Conservation (phyloP, 2,113 vertebrate genomes). For the Mirza zaza region DNA sequence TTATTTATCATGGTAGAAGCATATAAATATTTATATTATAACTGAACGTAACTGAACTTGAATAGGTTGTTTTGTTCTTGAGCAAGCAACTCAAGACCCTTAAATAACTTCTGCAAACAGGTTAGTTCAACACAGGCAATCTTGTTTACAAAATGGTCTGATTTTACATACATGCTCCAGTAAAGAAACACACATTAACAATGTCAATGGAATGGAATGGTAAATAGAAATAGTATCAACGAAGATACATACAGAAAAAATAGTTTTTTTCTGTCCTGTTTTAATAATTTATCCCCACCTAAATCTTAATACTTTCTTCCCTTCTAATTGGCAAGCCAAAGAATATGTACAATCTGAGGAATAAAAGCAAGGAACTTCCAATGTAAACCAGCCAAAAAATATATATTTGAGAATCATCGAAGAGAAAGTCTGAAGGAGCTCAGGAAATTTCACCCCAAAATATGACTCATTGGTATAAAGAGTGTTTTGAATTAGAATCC, state of each 20-base stretch:
- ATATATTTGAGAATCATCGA: neutral
- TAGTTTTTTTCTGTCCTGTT: neutral
- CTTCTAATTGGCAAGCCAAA: neutral
- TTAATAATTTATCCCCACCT: neutral
- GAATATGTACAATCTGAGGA: neutral
- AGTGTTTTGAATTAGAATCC: too few species aligned
- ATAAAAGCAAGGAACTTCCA: neutral
- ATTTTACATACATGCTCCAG: neutral
- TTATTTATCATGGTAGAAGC: neutral
- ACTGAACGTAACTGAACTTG: neutral
- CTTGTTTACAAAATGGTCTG: neutral
- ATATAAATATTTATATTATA: neutral
- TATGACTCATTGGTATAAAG: too few species aligned
- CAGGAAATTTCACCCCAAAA: too few species aligned
- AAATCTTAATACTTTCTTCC: neutral
- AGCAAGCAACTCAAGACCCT: neutral
- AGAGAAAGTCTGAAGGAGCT: neutral
- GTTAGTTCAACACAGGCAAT: neutral
- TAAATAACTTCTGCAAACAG: conserved; percentile 1
- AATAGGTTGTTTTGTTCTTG: conserved; percentile 2
- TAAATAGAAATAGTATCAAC: neutral
- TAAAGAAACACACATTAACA: neutral
- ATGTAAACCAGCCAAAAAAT: neutral
- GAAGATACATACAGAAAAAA: neutral
- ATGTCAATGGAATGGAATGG: neutral